phyloP scores from a whole-genome alignment of 2,888 invertebrate genomes.

The Oligia latruncula region DNA sequence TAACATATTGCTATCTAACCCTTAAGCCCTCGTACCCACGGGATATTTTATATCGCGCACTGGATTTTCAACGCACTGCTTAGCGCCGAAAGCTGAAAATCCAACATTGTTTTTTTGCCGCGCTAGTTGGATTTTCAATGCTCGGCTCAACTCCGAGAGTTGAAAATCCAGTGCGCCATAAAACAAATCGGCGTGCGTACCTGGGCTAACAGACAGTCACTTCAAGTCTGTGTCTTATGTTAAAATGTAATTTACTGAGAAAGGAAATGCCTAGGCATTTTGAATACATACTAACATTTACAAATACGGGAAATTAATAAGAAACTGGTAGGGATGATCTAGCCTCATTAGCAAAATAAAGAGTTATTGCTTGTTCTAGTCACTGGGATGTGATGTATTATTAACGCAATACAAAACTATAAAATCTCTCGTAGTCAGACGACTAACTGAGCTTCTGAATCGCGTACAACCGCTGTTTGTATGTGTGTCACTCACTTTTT shows the following conservation, averaged over 20 bases:
- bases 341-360: slow-evolving; percentile 53
- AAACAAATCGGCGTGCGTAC: neutral
- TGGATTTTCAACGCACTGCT: neutral
- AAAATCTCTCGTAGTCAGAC: slow-evolving; percentile 43
- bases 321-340: slow-evolving; percentile 27
- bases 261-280: slow-evolving; percentile 12
- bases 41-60: neutral
- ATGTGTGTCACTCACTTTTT: slow-evolving; percentile 18
- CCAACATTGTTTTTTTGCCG: neutral
- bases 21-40: neutral
- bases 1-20: slow-evolving; percentile 50
- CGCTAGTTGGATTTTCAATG: neutral
- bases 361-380: slow-evolving; percentile 32
- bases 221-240: slow-evolving; percentile 23
- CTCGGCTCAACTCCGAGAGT: neutral
- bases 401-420: slow-evolving; percentile 54
- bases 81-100: neutral
- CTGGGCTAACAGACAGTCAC: slow-evolving; percentile 22
- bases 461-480: slow-evolving; percentile 22
- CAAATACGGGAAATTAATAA: slow-evolving; percentile 21
- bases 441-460: slow-evolving; percentile 38
- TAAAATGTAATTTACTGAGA: slow-evolving; percentile 27
- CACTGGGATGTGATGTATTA: slow-evolving; percentile 39
- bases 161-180: neutral
- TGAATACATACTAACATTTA: slow-evolving; percentile 34